phyloP scores from a whole-genome alignment of 1,140 invertebrate species.

The Bicyclus anynana region DNA sequence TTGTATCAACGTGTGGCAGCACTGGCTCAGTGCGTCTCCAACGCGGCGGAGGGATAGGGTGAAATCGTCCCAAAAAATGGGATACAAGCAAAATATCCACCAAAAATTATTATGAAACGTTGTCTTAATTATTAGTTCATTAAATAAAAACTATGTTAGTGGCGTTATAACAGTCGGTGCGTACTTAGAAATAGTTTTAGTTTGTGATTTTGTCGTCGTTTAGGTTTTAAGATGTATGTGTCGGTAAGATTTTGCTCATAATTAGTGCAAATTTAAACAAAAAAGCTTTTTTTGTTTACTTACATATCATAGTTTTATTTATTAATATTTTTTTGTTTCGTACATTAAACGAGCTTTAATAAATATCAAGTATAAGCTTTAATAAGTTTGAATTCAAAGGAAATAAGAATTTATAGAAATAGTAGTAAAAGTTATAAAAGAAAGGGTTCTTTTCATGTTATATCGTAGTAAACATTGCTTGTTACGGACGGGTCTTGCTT shows the following conservation, averaged over 20 bases:
- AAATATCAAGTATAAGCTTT: too few species aligned
- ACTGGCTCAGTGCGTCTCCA: constrained; percentile 23
- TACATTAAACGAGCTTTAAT: neutral
- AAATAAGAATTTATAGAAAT: too few species aligned
- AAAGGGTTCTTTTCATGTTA: constrained; percentile 4
- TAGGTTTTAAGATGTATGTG: constrained; percentile 26
- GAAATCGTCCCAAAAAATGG: constrained; percentile 31
- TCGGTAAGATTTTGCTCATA: constrained; percentile 27
- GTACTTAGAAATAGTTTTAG: constrained; percentile 21
- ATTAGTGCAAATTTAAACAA: neutral
- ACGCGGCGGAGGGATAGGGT: constrained; percentile 23
- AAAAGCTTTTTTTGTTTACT: neutral
- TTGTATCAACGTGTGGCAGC: constrained; percentile 21
- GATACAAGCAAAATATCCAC: constrained; percentile 17
- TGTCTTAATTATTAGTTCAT: constrained; percentile 18
- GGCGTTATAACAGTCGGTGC: constrained; percentile 38
- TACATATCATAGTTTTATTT: neutral
- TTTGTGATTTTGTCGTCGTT: constrained; percentile 26
- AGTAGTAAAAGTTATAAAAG: neutral
- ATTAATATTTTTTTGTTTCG: constrained; percentile 2
- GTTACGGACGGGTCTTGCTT: constrained; percentile 28
- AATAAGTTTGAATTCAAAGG: too few species aligned
- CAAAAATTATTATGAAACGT: constrained; percentile 30
- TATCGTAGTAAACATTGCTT: constrained; percentile 35
- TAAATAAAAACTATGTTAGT: constrained; percentile 32